Evolutionary conservation across 1,140 invertebrate genomes (phyloP), one percentile per base, ranked within the genome.

Genomic region (Oreohelix idahoensis): DNA sequence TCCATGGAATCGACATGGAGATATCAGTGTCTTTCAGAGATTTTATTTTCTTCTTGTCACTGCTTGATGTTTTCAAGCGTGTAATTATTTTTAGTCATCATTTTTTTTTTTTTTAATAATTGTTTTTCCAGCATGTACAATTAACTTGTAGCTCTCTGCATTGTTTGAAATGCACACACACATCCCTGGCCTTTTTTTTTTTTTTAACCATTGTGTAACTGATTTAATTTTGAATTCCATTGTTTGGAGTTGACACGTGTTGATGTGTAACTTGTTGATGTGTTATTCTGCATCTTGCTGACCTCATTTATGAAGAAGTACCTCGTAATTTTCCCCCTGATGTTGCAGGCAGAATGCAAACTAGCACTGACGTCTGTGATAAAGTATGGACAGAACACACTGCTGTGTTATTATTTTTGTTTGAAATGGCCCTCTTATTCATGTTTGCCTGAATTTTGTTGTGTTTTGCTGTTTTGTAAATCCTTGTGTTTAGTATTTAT

Each of bases 281-380:
- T 58, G 53, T 58, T 58, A 58, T 58, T 58, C 23, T 23, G 10
- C 23, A 58, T 58, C 23, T n/a, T n/a, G 26, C 23, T 58, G 23
- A 58, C 53, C 53, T 58, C 53, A 58, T 58, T 58, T 58, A 58
- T 58, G 8, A 58, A 58, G 53, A 58, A 58, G 53, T 58, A 58
- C 53, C 53, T 58, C 53, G 26, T 58, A 58, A 11, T 58, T 10
- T 58, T 23, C 2, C 23, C 53, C 53, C 53, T 23, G 4, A 20
- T 23, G 23, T 58, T 58, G 53, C 23, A 58, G 2, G 53, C 23
- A 58, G 53, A 58, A 58, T 58, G 26, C 23, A 58, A 58, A 58
- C 23, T 58, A 45, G 53, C 53, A 58, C 26, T 23, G 53, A n/a
- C 53, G 20, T 11, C 53, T 58, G 53, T 58, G 53, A 58, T 58